Base-by-base conservation (phyloP, 2,797 vertebrate genomes). In the Ispidina picta region DNA sequence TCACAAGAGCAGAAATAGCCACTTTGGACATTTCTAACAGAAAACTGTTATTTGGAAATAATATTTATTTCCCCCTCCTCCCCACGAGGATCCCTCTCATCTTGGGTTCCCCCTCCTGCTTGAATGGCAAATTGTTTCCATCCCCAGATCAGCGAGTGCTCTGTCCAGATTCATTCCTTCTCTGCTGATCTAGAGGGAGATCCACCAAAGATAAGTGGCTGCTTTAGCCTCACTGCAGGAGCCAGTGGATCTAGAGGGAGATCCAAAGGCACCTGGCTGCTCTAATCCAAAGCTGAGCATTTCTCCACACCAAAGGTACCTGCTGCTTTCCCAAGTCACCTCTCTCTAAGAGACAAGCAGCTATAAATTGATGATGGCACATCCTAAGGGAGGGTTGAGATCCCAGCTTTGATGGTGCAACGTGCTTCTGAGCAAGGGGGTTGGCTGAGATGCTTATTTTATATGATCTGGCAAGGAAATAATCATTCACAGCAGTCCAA, bases 51-150 rank as follows among this genome's bases (percentile, higher is more conserved):
- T 78, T 88, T 54, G 48, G 80, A 89, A 91, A 72, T 16, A 22
- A 31, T 49, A 49, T 49, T 49, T 59, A 70, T 70, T n/a, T 33
- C 7, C 3, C 5, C 13, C 18, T 33, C 13, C 10, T 20, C 2
- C 11, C 1, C 12, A 8, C 5, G 8, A 21, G 19, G 59, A 69
- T 55, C 29, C 29, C 48, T 76, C 93, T 82, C 78, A 35, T 89
- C 91, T 85, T 6, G 3, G 76, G 31, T 76, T 31, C 39, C 69
- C 39, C 71, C 29, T 59, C 55, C 68, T 31, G 12, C 68, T 59
- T 13, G 29, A 70, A 15, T 1, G 13, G 72, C 74, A 90, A 92
- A 89, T 83, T 29, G 49, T 74, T 88, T 89, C 84, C 92, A 82
- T 49, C 46, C 84, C 88, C 68, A 43, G n/a, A 51, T 55, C 21